phyloP scores from a whole-genome alignment of 2,797 vertebrate genomes.

The Taenioides sp. region DNA sequence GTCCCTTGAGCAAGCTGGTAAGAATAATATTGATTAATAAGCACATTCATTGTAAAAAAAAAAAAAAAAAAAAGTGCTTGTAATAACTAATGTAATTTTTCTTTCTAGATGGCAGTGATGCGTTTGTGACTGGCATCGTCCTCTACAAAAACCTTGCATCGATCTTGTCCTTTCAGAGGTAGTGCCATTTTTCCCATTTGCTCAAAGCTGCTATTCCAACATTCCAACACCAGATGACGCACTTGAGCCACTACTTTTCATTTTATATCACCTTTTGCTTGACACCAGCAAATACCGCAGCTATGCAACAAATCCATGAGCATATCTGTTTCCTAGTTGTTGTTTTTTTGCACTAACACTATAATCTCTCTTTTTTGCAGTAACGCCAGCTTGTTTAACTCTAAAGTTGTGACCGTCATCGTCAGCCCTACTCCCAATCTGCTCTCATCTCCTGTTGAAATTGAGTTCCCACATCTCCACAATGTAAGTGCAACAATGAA shows the following conservation, averaged over 20 bases:
- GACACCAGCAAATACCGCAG: conserved; percentile 3
- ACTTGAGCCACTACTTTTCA: background rate
- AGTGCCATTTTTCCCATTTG: conserved; percentile 40
- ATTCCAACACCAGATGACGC: conserved; percentile 51
- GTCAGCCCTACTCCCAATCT: conserved; percentile 88
- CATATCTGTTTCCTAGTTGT: background rate
- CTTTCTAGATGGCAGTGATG: conserved; percentile 79
- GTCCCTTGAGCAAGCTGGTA: conserved; percentile 87
- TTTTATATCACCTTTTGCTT: conserved; percentile 11
- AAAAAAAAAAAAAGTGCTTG: background rate
- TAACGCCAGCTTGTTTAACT: conserved; percentile 91
- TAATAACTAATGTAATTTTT: conserved; percentile 9
- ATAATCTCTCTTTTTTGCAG: conserved; percentile 65
- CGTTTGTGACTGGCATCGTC: conserved; percentile 93
- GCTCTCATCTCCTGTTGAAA: conserved; percentile 87
- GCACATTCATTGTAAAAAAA: background rate
- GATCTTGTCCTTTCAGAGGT: conserved; percentile 93
- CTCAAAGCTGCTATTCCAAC: conserved; percentile 16
- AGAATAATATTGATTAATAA: conserved; percentile 18
- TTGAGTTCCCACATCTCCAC: conserved; percentile 94
- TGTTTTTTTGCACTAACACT: conserved; percentile 12
- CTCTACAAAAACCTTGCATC: conserved; percentile 93
- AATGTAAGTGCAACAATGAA: conserved; percentile 83
- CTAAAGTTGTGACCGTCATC: conserved; percentile 92
- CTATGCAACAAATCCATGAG: conserved; percentile 8